These are phyloP conservation scores for Cylas formicarius DNA, from an alignment of 1,140 invertebrate genomes.

Conservation along the genomic window DNA sequence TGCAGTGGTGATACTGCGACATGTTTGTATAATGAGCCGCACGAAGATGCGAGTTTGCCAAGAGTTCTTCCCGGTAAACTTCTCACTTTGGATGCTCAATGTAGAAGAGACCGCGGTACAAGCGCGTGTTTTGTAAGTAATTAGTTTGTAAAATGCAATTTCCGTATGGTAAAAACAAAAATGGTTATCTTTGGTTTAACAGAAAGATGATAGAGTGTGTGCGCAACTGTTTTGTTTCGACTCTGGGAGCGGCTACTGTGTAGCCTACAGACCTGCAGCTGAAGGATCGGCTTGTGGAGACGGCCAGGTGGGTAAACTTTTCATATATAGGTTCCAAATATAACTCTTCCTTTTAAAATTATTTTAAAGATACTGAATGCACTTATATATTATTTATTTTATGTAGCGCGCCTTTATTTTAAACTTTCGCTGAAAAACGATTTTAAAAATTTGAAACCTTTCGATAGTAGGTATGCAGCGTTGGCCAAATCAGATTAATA, in stretches of 20 bases:
- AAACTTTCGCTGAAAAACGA: too few relatives aligned
- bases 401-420: too few relatives aligned
- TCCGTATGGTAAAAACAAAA: background rate
- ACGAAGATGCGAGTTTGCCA: constrained; percentile 84
- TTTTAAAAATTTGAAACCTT: too few relatives aligned
- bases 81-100: constrained; percentile 84
- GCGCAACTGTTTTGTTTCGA: constrained; percentile 94
- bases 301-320: constrained; percentile 64
- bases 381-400: too few relatives aligned
- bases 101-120: constrained; percentile 85
- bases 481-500: too few relatives aligned
- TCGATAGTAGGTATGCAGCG: too few relatives aligned
- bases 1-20: constrained; percentile 87
- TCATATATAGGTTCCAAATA: background rate
- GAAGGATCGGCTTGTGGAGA: constrained; percentile 91
- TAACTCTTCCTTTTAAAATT: constrained; percentile 6
- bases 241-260: constrained; percentile 88
- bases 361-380: too few relatives aligned
- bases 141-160: constrained; percentile 3
- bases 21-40: constrained; percentile 87
- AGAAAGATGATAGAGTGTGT: constrained; percentile 89
- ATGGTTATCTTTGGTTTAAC: constrained; percentile 18
- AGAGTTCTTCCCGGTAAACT: constrained; percentile 84
- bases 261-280: constrained; percentile 88
- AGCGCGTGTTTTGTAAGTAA: constrained; percentile 76